A percentile compares a stretch with the other conserved stretches of the same genome.
These are phyloP conservation scores for Hucho hucho DNA, from an alignment of 2,113 vertebrate genomes.

Conservation along the genomic window DNA sequence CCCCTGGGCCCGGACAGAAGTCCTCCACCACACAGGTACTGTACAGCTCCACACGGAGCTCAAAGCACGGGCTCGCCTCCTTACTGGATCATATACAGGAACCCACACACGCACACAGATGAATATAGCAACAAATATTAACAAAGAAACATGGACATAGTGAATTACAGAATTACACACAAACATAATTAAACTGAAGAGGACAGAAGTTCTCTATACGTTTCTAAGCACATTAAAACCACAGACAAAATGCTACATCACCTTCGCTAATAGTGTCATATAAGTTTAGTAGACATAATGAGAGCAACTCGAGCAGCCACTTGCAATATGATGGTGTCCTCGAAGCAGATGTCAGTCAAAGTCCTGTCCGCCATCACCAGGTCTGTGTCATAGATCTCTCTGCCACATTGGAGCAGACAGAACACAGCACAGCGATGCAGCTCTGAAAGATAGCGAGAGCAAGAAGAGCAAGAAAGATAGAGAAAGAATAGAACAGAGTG, in stretches of 20 bases:
- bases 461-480: neutral
- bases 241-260: too few relatives aligned
- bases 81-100: constrained; percentile 38
- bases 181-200: too few relatives aligned
- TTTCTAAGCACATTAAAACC: too few relatives aligned
- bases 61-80: constrained; percentile 77
- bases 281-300: too few relatives aligned
- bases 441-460: constrained; percentile 60
- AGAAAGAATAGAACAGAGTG: neutral
- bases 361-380: constrained; percentile 87
- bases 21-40: constrained; percentile 77
- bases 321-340: constrained; percentile 81
- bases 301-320: constrained; percentile 22
- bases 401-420: constrained; percentile 82
- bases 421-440: constrained; percentile 86
- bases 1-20: constrained; percentile 43
- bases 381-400: constrained; percentile 81
- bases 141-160: neutral
- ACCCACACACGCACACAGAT: constrained; percentile 8
- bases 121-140: neutral
- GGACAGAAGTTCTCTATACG: too few relatives aligned
- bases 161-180: neutral
- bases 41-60: constrained; percentile 82
- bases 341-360: constrained; percentile 87
- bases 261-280: too few relatives aligned